A percentile compares a stretch with the other conserved stretches of the same genome.
Conservation (phyloP, 2,888 invertebrate species). For the Parnassius apollo region DNA sequence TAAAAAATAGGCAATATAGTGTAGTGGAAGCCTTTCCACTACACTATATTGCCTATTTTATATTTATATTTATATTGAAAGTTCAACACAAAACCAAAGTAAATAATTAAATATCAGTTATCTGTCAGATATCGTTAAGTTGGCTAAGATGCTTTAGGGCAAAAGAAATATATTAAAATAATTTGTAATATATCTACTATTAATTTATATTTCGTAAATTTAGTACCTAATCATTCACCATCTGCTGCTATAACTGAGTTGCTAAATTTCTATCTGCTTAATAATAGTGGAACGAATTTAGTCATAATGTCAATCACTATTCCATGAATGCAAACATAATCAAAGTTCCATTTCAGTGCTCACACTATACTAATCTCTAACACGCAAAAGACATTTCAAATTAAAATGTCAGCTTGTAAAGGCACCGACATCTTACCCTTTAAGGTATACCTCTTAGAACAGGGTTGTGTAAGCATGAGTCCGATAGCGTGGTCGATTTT, state of each 20-base stretch:
- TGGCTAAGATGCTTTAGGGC: neutral
- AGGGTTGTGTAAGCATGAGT: constrained; percentile 24
- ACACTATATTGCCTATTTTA: too few relatives aligned
- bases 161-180: neutral
- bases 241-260: neutral
- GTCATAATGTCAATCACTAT: constrained; percentile 19
- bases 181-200: too few relatives aligned
- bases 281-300: constrained; percentile 21
- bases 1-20: too few relatives aligned
- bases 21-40: too few relatives aligned
- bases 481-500: constrained; percentile 13
- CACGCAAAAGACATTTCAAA: constrained; percentile 30
- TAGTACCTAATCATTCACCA: neutral
- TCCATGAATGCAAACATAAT: constrained; percentile 21
- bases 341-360: constrained; percentile 9
- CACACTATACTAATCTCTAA: constrained; percentile 24
- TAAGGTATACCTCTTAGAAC: constrained; percentile 16
- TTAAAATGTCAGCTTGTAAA: constrained; percentile 34
- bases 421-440: constrained; percentile 30
- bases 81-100: too few relatives aligned
- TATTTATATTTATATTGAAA: too few relatives aligned
- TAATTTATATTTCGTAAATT: too few relatives aligned
- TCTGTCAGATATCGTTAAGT: neutral
- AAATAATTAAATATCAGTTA: too few relatives aligned
- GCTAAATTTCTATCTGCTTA: neutral